Evolutionary conservation across 2,113 vertebrate species (phyloP).

Genomic region (Glaucidium brasilianum): DNA sequence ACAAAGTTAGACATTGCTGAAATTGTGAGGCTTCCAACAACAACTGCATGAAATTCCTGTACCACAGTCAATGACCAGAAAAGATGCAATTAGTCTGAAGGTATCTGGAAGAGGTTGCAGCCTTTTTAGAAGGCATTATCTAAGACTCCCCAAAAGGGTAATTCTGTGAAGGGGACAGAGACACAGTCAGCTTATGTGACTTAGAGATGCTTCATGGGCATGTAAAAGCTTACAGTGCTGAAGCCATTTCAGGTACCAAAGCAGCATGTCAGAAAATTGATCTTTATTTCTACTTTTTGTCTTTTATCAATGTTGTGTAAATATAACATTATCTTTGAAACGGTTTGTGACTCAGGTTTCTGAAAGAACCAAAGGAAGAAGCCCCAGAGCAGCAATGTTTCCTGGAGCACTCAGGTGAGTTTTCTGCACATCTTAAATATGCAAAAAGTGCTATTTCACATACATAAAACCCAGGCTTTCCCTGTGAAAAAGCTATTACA

Average conservation of each 20-base stretch:
- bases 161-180: background rate
- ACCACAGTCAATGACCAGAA: background rate
- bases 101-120: background rate
- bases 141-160: background rate
- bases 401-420: background rate
- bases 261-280: background rate
- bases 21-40: background rate
- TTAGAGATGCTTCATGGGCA: background rate
- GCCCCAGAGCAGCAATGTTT: background rate
- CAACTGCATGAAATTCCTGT: background rate
- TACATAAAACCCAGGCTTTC: background rate
- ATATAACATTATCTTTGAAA: background rate
- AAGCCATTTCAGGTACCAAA: background rate
- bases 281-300: background rate
- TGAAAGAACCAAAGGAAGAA: background rate
- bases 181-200: background rate
- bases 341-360: fast-evolving
- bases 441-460: background rate
- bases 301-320: background rate
- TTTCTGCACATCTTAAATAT: background rate
- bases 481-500: background rate
- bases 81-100: background rate
- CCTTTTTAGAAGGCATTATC: background rate
- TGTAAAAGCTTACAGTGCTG: background rate
- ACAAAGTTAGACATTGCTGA: background rate